phyloP scores from a whole-genome alignment of 2,888 invertebrate genomes.

The Drosophila tripunctata region DNA sequence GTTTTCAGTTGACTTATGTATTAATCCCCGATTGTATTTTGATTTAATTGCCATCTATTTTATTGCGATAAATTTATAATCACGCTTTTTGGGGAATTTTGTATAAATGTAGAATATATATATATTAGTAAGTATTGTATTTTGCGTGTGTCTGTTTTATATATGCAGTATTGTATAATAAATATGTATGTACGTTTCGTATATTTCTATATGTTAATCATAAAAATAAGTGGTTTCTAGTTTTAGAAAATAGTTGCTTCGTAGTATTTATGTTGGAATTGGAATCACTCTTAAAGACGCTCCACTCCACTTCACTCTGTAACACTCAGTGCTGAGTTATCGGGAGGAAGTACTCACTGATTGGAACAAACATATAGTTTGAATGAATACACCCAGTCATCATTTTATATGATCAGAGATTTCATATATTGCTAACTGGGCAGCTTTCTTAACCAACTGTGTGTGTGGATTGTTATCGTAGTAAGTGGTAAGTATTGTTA shows the following conservation, averaged over 20 bases:
- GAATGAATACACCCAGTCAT: no score
- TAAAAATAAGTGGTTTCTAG: conserved; percentile 46
- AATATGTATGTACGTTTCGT: conserved; percentile 72
- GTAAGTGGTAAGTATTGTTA: background rate
- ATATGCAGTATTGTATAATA: conserved; percentile 54
- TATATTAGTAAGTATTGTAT: no score
- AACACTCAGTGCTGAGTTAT: no score
- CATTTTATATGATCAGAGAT: no score
- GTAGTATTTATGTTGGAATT: conserved; percentile 47
- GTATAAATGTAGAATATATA: conserved; percentile 51
- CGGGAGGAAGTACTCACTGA: no score
- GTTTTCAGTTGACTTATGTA: no score
- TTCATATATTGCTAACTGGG: no score
- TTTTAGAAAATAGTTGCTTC: no score
- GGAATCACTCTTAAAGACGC: no score
- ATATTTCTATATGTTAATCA: conserved; percentile 44
- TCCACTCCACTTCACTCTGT: no score
- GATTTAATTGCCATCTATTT: conserved; percentile 38
- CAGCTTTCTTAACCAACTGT: no score
- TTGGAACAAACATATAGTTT: no score
- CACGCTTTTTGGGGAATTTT: conserved; percentile 41
- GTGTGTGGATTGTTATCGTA: background rate
- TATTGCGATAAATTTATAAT: conserved; percentile 57
- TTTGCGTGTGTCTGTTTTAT: conserved; percentile 17
- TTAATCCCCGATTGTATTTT: background rate